Evolutionary conservation across 2,888 invertebrate species (phyloP).

Genomic region (Metellina segmentata): DNA sequence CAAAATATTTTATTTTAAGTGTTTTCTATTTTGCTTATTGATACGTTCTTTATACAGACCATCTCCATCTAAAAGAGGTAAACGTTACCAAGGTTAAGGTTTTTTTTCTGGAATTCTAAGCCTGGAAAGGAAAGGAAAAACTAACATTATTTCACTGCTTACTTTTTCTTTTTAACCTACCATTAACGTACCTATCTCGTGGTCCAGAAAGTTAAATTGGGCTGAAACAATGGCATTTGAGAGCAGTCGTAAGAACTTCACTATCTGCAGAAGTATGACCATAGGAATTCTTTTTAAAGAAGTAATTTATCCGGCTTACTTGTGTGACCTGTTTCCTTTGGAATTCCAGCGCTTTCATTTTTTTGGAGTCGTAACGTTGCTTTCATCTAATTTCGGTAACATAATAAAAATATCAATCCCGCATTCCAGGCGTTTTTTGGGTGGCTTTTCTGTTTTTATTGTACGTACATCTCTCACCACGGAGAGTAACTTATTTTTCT

Average conservation of each 20-base stretch:
- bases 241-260: not conserved
- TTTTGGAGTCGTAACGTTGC: not conserved
- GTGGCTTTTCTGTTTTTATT: not conserved
- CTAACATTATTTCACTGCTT: not conserved
- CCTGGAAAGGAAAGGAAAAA: not conserved
- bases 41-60: too few species aligned
- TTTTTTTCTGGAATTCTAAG: not conserved
- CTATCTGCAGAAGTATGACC: constrained; percentile 22
- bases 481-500: not conserved
- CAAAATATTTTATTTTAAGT: too few species aligned
- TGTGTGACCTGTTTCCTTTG: constrained; percentile 42
- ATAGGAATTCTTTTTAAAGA: constrained; percentile 46
- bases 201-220: constrained; percentile 28
- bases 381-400: constrained; percentile 25
- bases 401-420: not conserved
- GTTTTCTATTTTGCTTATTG: too few species aligned
- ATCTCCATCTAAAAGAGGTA: too few species aligned
- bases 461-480: not conserved
- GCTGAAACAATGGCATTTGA: constrained; percentile 41
- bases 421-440: not conserved
- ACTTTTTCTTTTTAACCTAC: not conserved
- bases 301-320: constrained; percentile 45
- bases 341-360: constrained; percentile 26
- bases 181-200: not conserved
- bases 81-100: too few species aligned